Percentiles rank a stretch among this genome's conserved stretches.
Evolutionary conservation across 2,888 invertebrate species (phyloP).

Genomic region (Choristoneura rosaceana): DNA sequence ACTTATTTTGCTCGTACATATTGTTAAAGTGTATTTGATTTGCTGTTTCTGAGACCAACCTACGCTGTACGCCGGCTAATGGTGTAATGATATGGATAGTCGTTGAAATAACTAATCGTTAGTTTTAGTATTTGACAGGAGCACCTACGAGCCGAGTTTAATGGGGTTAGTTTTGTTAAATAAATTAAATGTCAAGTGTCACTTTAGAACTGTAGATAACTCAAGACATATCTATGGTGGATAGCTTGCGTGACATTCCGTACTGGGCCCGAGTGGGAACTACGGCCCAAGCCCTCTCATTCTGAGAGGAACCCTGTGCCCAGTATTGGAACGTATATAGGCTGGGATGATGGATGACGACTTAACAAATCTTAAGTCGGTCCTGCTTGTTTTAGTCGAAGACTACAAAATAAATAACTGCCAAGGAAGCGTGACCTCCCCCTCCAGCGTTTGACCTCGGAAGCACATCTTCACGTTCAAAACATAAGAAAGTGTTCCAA

Average conservation of each 20-base stretch:
- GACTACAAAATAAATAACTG: conserved; percentile 11
- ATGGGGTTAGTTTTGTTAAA: conserved; percentile 32
- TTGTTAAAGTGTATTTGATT: conserved; percentile 70
- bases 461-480: conserved; percentile 56
- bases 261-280: not conserved
- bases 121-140: conserved; percentile 43
- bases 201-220: conserved; percentile 11
- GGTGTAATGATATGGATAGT: conserved; percentile 63
- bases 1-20: conserved; percentile 57
- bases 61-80: conserved; percentile 60
- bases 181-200: conserved; percentile 32
- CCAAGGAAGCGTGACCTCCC: conserved; percentile 45
- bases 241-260: not conserved
- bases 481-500: conserved; percentile 65
- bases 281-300: no score
- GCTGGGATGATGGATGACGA: no score
- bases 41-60: conserved; percentile 62
- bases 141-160: conserved; percentile 30
- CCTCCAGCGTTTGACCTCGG: conserved; percentile 51
- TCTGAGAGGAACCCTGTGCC: no score
- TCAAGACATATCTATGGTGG: not conserved
- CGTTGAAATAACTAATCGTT: conserved; percentile 62
- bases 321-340: no score
- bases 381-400: not conserved
- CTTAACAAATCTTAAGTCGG: not conserved